Conservation (phyloP, 2,797 vertebrate species). For the Leptodactylus fallax region DNA sequence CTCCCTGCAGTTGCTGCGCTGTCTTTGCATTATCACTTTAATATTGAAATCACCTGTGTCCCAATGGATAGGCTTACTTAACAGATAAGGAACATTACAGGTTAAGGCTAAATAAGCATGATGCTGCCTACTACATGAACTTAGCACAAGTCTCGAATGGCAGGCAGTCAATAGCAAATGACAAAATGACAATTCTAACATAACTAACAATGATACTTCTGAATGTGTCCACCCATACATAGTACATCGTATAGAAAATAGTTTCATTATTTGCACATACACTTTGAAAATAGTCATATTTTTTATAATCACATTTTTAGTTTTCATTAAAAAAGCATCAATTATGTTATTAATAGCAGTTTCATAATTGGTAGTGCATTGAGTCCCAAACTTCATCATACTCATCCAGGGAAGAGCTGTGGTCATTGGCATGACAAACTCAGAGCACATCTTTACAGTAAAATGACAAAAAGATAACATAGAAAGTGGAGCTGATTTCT, state of each 20-base stretch:
- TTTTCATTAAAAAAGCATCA: constrained; percentile 54
- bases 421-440: constrained; percentile 33
- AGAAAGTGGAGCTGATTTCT: constrained; percentile 25
- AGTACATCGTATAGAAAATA: constrained; percentile 61
- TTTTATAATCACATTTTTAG: constrained; percentile 58
- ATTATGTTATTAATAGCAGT: constrained; percentile 53
- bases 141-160: constrained; percentile 22
- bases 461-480: constrained; percentile 51
- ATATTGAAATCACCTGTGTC: constrained; percentile 9
- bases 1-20: background rate
- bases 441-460: constrained; percentile 50
- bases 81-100: constrained; percentile 1
- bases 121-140: constrained; percentile 27
- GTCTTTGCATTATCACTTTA: constrained; percentile 15
- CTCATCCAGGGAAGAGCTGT: constrained; percentile 17
- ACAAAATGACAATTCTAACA: constrained; percentile 29
- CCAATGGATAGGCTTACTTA: constrained; percentile 1
- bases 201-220: constrained; percentile 49
- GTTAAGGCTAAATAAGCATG: constrained; percentile 50
- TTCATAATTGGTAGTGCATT: constrained; percentile 48
- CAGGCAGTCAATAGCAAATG: constrained; percentile 45
- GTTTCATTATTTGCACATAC: constrained; percentile 62
- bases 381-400: constrained; percentile 34
- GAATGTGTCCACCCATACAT: constrained; percentile 49
- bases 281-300: constrained; percentile 62